Base-by-base conservation (phyloP, 2,888 invertebrate species). In the Lasioglossum zephyrum region DNA sequence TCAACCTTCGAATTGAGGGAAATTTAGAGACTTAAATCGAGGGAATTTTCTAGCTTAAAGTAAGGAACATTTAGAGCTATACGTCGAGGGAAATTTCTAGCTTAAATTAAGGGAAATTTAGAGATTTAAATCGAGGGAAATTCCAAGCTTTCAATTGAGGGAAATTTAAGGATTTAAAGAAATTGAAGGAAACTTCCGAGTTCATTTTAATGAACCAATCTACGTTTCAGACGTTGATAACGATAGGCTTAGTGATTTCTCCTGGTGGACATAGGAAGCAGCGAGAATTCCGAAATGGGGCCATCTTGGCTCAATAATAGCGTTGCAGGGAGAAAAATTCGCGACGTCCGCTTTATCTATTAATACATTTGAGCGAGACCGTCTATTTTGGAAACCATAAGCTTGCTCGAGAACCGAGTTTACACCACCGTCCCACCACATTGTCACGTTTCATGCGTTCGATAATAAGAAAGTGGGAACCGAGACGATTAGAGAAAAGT, bases 311-410 rank as follows among this genome's bases (percentile, higher is more conserved):
- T 88, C 89, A 93, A 93, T 93, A 93, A 93, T 93, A 92, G 92
- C 91, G 82, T 88, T 90, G 92, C 91, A 92, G 89, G 89, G 87
- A 88, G 87, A 88, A 84, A 88, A 86, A 88, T 87, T 91, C 90
- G 89, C 92, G 91, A 91, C 92, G 92, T 91, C 90, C 89, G 90
- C 91, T 91, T 44, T 83, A 84, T 85, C 93, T 93, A 94, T 94
- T 94, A 93, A 94, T 94, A 94, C 90, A 88, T 89, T 85, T 82
- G 88, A 84, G 90, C 91, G 88, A 91, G 92, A 89, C 88, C 87
- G 85, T 91, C 93, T 94, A 93, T 94, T 93, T 93, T 82, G 87
- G 92, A 91, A 90, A 90, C 89, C 90, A 93, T 89, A 92, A 88
- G 82, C 88, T 81, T 77, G 81, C 79, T 73, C 77, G 74, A 69